phyloP scores from a whole-genome alignment of 2,113 vertebrate genomes.

The Megalops atlanticus region DNA sequence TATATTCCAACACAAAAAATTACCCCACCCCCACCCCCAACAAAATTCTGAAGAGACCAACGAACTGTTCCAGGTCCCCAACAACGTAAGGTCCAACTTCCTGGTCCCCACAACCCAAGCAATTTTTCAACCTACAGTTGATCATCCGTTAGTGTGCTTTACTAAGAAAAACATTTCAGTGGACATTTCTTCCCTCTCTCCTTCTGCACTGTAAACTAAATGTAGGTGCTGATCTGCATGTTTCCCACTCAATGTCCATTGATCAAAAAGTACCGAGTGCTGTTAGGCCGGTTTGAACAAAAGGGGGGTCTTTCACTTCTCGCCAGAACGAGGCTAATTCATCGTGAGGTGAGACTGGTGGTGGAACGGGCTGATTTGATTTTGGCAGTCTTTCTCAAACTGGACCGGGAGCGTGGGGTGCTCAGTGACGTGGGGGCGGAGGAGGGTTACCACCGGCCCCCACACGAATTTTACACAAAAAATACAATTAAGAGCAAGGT shows the following conservation, averaged over 20 bases:
- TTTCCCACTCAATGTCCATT: not conserved
- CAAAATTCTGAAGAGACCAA: not conserved
- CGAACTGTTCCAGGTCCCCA: not conserved
- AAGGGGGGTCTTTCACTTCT: not conserved
- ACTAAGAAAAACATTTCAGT: not conserved
- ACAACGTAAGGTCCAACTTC: no score
- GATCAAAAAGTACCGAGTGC: not conserved
- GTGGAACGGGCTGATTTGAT: not conserved
- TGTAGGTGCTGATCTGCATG: not conserved
- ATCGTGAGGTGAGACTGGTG: not conserved
- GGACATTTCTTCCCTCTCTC: not conserved
- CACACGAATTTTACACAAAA: not conserved
- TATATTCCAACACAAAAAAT: not conserved
- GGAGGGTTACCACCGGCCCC: not conserved
- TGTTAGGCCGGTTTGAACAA: not conserved
- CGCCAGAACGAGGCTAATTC: not conserved
- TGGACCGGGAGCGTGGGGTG: not conserved
- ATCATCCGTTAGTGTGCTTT: not conserved
- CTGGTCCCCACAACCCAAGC: not conserved
- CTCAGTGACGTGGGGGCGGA: not conserved
- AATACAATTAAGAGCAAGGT: no score
- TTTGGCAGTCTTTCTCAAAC: not conserved
- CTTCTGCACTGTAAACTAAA: not conserved
- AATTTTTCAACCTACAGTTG: not conserved
- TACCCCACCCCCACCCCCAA: not conserved